Conservation (phyloP, 2,888 invertebrate species). For the Hymenopus coronatus region DNA sequence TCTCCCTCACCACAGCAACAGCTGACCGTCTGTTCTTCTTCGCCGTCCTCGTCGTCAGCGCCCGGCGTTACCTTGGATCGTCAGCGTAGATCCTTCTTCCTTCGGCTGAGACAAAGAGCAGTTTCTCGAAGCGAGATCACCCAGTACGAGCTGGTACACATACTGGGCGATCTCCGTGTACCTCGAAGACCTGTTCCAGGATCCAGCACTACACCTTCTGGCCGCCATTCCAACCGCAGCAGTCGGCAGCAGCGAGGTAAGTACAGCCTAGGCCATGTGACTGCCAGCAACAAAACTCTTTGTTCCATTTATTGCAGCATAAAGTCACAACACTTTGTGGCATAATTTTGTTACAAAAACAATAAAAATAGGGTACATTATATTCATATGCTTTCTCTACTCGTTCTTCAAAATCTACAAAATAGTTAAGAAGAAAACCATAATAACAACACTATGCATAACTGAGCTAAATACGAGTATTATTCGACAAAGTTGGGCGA, state of each 20-base stretch:
- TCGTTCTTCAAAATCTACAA: no score
- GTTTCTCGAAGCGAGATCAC: constrained; percentile 70
- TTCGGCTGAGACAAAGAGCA: constrained; percentile 56
- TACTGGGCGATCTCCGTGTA: constrained; percentile 62
- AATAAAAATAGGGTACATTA: no score
- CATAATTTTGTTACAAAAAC: no score
- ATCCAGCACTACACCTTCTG: constrained; percentile 35
- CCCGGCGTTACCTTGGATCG: constrained; percentile 33
- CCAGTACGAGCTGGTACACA: constrained; percentile 66
- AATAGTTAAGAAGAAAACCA: no score
- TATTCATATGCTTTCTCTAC: no score
- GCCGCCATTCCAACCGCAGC: constrained; percentile 17
- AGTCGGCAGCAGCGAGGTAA: constrained; percentile 25
- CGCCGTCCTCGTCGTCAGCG: not conserved
- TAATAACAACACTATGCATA: no score
- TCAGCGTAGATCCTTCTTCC: constrained; percentile 49
- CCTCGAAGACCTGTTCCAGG: constrained; percentile 36
- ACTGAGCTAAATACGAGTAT: no score
- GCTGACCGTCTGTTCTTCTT: not conserved
- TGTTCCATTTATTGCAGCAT: no score
- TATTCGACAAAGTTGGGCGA: no score
- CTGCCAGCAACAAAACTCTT: no score
- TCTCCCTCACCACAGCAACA: constrained; percentile 21
- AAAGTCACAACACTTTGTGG: no score
- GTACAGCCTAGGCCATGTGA: not conserved